Percentiles rank a stretch among this genome's conserved stretches.
Conservation (phyloP, 2,888 invertebrate genomes). For the Melikaiella ostensackeni region DNA sequence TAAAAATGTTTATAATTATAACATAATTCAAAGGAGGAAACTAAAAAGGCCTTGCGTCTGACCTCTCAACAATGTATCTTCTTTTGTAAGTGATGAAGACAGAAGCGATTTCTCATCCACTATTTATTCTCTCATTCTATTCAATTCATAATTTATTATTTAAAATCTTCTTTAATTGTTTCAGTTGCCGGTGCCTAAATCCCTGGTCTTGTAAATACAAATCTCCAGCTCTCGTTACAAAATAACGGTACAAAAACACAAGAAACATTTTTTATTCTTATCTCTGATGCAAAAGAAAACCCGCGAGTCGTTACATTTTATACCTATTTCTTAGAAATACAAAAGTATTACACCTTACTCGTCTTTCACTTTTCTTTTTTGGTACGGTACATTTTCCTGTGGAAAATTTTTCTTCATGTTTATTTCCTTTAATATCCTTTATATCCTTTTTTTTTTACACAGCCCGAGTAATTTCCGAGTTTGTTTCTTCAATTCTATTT, state of each 20-base stretch:
- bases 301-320: neutral
- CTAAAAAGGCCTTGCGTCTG: too few relatives aligned
- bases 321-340: neutral
- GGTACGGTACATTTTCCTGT: neutral
- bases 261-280: neutral
- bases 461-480: neutral
- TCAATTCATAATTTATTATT: neutral
- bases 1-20: too few relatives aligned
- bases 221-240: too few relatives aligned
- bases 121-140: neutral
- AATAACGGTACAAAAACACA: neutral
- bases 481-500: conserved; percentile 13
- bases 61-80: too few relatives aligned
- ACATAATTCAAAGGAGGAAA: too few relatives aligned
- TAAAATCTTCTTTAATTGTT: neutral
- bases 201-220: neutral
- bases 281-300: neutral
- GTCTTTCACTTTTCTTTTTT: neutral
- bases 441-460: neutral
- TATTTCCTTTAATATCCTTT: neutral
- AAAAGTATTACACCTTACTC: neutral
- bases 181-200: neutral
- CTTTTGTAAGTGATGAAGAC: too few relatives aligned
- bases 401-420: neutral
- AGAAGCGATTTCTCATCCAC: neutral